Base-by-base conservation (phyloP, 2,888 invertebrate genomes). In the Chydorus sphaericus region DNA sequence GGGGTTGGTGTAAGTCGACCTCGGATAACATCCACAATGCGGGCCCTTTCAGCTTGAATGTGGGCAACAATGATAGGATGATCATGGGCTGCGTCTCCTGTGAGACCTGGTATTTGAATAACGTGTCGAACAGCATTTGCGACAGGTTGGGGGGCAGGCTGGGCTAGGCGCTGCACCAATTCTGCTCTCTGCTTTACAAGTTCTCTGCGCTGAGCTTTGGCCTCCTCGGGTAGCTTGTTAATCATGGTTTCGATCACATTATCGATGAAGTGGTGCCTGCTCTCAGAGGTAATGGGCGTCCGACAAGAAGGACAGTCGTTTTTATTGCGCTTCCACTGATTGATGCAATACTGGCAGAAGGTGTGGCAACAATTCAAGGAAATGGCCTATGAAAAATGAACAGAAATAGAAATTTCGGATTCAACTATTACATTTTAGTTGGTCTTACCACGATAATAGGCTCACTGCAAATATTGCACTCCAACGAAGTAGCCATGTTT, bases 331-430 rank as follows among this genome's bases (percentile, higher is more conserved):
- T 76, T 77, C 86, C 87, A 87, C 62, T 72, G 70, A 1, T 71
- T 69, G 58, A 86, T 83, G 64, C 87, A 86, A 62, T 77, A 73
- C 59, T 75, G 74, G 66, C 87, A 87, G 65, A 82, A 85, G 0
- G 82, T 80, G 64, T 87, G 87, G 0, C 80, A 78, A 66, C 87
- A 87, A 66, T 76, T 79, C 14, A 85, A 69, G 0, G 82, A 81
- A 4, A 77, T 78, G 0, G 85, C 79, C 66, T 73, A 64, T n/a
- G 56, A 57, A 14, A 23, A 11, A 23, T 16, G 3, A 6, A 6
- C 20, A 44, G 20, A 18, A 18, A 18, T 23, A 23, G 23, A 18
- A 44, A n/a, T n/a, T n/a, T n/a, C n/a, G n/a, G n/a, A n/a, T n/a
- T n/a, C n/a, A n/a, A n/a, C n/a, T n/a, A n/a, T n/a, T n/a, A n/a